phyloP scores from a whole-genome alignment of 2,113 vertebrate genomes.

The Marmota flaviventris region DNA sequence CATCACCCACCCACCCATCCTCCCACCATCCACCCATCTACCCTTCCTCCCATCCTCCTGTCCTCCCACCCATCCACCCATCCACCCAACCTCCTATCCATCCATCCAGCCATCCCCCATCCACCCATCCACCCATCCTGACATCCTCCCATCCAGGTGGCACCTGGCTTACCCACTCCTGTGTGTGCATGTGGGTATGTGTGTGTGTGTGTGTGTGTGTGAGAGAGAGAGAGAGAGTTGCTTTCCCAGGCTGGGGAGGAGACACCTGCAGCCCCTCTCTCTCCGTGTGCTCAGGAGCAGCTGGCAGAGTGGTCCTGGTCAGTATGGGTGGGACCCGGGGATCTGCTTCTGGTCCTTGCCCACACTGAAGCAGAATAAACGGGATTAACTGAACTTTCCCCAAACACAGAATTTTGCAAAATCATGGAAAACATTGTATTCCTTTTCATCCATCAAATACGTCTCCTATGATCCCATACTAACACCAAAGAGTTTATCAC shows the following conservation, averaged over 20 bases:
- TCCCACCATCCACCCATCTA: too few species aligned
- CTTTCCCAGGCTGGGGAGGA: neutral
- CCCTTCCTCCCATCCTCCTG: too few species aligned
- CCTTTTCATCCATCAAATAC: neutral
- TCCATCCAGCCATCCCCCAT: too few species aligned
- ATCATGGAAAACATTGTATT: neutral
- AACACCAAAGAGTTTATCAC: neutral
- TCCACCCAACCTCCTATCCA: too few species aligned
- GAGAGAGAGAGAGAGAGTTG: neutral
- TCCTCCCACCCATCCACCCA: neutral
- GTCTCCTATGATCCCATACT: neutral
- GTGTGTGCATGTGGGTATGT: neutral
- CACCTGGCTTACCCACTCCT: neutral
- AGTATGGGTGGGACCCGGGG: neutral
- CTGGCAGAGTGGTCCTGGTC: neutral
- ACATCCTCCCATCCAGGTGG: neutral
- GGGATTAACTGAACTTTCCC: neutral
- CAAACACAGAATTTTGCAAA: neutral
- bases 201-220: neutral
- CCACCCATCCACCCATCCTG: neutral
- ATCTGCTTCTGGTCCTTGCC: neutral
- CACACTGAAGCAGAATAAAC: neutral
- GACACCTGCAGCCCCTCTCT: fast-evolving
- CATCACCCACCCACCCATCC: neutral
- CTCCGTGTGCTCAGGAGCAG: neutral